Evolutionary conservation across 2,113 vertebrate genomes (phyloP).

Genomic region (Ptychochromis oligacanthus): DNA sequence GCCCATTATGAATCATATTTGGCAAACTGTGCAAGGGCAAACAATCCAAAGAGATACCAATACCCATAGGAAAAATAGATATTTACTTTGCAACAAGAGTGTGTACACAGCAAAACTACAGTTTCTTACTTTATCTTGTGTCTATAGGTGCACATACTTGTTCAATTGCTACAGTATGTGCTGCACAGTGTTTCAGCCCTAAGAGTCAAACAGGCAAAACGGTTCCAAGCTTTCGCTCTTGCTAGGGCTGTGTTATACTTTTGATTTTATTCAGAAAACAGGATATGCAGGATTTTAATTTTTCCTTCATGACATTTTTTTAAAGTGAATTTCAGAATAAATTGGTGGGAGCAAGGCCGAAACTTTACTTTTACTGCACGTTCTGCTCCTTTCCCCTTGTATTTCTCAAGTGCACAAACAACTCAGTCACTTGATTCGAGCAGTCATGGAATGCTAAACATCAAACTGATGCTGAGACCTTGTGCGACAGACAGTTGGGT

Average conservation of each 20-base stretch:
- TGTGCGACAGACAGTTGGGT: slow-evolving; percentile 59
- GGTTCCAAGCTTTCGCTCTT: not conserved
- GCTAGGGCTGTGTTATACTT: not conserved
- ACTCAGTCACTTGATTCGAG: slow-evolving; percentile 23
- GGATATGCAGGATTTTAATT: not conserved
- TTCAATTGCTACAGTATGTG: not conserved
- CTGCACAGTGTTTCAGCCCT: not conserved
- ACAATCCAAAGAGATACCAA: not conserved
- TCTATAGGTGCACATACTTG: not conserved
- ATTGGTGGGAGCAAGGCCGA: not conserved
- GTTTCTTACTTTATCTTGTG: not conserved
- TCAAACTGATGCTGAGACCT: slow-evolving; percentile 45
- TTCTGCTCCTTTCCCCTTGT: not conserved
- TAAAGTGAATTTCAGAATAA: not conserved
- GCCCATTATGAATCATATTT: not conserved
- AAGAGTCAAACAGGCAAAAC: not conserved
- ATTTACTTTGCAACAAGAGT: not conserved
- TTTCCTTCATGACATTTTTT: not conserved
- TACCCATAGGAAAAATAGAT: not conserved
- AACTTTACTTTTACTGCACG: not conserved
- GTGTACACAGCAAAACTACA: not conserved
- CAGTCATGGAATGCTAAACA: slow-evolving; percentile 37
- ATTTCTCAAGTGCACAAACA: slow-evolving; percentile 41
- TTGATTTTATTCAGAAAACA: not conserved
- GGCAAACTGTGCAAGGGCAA: not conserved